Evolutionary conservation across 2,113 vertebrate genomes (phyloP), one percentile per base, ranked within the genome.

Genomic region (Mesocricetus auratus): DNA sequence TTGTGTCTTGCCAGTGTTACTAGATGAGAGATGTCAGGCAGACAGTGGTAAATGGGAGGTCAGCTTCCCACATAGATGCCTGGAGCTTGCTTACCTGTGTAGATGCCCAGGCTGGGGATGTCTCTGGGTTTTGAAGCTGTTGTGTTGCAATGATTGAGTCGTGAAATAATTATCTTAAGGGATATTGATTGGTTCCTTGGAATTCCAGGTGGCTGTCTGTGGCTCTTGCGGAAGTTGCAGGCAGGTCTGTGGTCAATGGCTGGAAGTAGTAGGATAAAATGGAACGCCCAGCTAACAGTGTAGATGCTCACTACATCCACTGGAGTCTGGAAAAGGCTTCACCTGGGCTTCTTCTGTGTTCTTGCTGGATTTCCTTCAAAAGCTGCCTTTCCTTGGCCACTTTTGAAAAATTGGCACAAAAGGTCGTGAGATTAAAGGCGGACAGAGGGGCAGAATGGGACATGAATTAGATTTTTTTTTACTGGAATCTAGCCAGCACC

Each of bases 301-400:
- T 26, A 10, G 13, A 42, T 3, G 29, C 4, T 12, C 36, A 10
- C 33, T 31, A 0, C 1, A 8, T 17, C 58, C 3, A 17, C 2
- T 1, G 0, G n/a, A 39, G 29, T 45, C 39, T 56, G 79, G n/a
- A 16, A 77, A 83, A 42, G 79, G 29, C 22, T 9, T 33, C 7
- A 10, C 0, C 22, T 1, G 0, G 26, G 56, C 45, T 19, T 45
- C 39, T 62, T 64, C 66, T 22, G 4, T 3, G 33, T n/a, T 62
- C 33, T 58, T 45, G 50, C 21, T n/a, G 15, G 42, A 6, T 33
- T 0, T 42, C n/a, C 33, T 56, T 6, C 6, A 73, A 3, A 1
- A 1, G 7, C 15, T 33, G 56, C 17, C 33, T 90, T 58, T 69
- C 8, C 2, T 69, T 16, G 83, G 26, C 3, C 5, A 12, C 71